These are phyloP conservation scores for Anthophora plumipes DNA, from an alignment of 2,888 invertebrate genomes.

Conservation along the genomic window DNA sequence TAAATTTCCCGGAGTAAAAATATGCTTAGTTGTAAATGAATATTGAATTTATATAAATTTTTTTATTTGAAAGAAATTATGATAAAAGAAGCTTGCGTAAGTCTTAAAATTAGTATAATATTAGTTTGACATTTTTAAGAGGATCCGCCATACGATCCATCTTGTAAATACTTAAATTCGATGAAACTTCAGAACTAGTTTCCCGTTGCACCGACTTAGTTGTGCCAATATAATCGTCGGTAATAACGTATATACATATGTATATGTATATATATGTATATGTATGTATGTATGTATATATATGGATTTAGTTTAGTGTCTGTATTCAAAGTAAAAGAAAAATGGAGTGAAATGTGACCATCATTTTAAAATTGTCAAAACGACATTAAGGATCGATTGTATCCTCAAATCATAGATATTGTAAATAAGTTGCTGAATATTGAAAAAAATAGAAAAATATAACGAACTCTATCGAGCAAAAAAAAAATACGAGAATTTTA, in stretches of 20 bases:
- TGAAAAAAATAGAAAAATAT: conserved; percentile 33
- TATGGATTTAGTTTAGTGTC: conserved; percentile 36
- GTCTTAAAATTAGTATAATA: conserved; percentile 8
- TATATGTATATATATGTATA: too few species aligned
- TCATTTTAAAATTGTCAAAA: conserved; percentile 8
- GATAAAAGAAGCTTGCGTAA: neutral
- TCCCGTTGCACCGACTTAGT: conserved; percentile 51
- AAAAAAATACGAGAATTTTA: conserved; percentile 73
- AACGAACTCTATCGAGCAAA: conserved; percentile 36
- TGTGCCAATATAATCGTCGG: conserved; percentile 57
- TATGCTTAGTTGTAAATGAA: conserved; percentile 34
- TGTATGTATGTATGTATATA: conserved; percentile 2
- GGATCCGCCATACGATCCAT: conserved; percentile 10
- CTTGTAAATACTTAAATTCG: conserved; percentile 38
- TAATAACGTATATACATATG: conserved; percentile 22
- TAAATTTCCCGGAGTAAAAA: conserved; percentile 21
- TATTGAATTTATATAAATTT: conserved; percentile 18
- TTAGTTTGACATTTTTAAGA: conserved; percentile 4
- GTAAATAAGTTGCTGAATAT: conserved; percentile 69
- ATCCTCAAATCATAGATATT: conserved; percentile 69
- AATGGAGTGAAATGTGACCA: neutral
- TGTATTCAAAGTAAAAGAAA: conserved; percentile 1
- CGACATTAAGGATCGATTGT: conserved; percentile 60
- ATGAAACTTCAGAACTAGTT: conserved; percentile 36
- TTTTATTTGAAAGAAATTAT: conserved; percentile 11